These are phyloP conservation scores for Tetramorium alpestre DNA, from an alignment of 1,140 invertebrate genomes.

Conservation along the genomic window DNA sequence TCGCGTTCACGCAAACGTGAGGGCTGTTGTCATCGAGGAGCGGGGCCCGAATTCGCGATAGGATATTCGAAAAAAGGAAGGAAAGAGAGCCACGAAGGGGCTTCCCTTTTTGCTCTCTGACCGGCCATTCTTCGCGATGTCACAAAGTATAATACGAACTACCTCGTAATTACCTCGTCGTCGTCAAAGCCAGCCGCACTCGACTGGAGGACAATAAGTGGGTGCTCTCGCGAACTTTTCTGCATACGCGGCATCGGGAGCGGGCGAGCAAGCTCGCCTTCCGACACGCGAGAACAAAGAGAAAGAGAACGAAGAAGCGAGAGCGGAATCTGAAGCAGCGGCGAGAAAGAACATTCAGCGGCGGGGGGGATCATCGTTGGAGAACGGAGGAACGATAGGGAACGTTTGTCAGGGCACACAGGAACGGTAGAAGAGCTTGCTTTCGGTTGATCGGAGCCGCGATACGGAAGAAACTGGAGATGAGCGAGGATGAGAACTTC, in stretches of 20 bases:
- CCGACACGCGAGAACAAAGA: slow-evolving; percentile 47
- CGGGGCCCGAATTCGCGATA: slow-evolving; percentile 71
- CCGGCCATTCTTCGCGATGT: slow-evolving; percentile 69
- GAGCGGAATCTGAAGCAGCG: slow-evolving; percentile 6
- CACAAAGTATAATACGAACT: slow-evolving; percentile 81
- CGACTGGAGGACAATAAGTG: slow-evolving; percentile 78
- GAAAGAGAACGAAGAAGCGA: slow-evolving; percentile 9
- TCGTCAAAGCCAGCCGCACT: slow-evolving; percentile 79
- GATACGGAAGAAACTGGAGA: slow-evolving; percentile 38
- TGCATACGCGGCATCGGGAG: slow-evolving; percentile 79
- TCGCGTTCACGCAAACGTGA: slow-evolving; percentile 37
- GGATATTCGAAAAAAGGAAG: slow-evolving; percentile 61
- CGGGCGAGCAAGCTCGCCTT: slow-evolving; percentile 69
- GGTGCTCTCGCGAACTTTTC: slow-evolving; percentile 78
- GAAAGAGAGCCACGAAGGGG: not conserved
- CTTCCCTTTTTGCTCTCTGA: slow-evolving; percentile 62
- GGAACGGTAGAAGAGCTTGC: slow-evolving; percentile 59
- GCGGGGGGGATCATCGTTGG: not conserved
- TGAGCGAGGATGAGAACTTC: slow-evolving; percentile 8
- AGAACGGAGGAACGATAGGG: slow-evolving; percentile 26
- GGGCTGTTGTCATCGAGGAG: slow-evolving; percentile 23
- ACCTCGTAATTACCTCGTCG: slow-evolving; percentile 76
- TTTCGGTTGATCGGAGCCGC: slow-evolving; percentile 79
- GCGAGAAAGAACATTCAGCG: slow-evolving; percentile 29
- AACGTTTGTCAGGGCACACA: slow-evolving; percentile 24